Base-by-base conservation (phyloP, 2,888 invertebrate genomes). In the Dasysyrphus albostriatus region DNA sequence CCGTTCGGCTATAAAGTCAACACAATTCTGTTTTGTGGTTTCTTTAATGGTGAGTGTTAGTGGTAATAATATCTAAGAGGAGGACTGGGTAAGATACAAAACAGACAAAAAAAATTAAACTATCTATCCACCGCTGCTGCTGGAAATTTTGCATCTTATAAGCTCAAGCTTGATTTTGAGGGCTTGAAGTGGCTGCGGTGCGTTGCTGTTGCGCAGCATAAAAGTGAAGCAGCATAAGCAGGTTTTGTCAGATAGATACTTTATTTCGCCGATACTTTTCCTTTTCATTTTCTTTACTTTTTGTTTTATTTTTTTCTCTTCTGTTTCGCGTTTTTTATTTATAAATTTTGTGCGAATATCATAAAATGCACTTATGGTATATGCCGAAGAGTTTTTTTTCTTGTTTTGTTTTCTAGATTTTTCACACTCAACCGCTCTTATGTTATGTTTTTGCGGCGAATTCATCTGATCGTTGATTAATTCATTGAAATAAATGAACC, bases 21-120 rank as follows among this genome's bases (percentile, higher is more conserved):
- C 69, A 83, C 87, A 83, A 75, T 87, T 87, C 87, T 87, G 87
- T 83, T 83, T 83, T 87, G 87, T 87, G 87, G 87, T 87, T 87
- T 87, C 83, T 83, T 83, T 83, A 81, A 78, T 75, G 83, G 87
- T 61, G 72, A 83, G 83, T 87, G 79, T 78, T 87, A 75, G 87
- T 87, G 83, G 83, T 83, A 75, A 59, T 59, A 75, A 59, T 67
- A 79, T 79, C 78, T 72, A 24, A 34, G 54, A 63, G 79, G 83
- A 79, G 75, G 79, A 83, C 74, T 80, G 69, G 63, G 39, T 81
- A 69, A 67, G 59, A 49, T 34, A 81, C 67, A 59, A 73, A 56
- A 49, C 14, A 63, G 16, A 69, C 61, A 51, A 58, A 49, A 59
- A 67, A 47, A 32, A 3, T 42, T 32, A 63, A 63, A 54, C 49